phyloP scores from a whole-genome alignment of 2,113 vertebrate species.

The Aix galericulata region DNA sequence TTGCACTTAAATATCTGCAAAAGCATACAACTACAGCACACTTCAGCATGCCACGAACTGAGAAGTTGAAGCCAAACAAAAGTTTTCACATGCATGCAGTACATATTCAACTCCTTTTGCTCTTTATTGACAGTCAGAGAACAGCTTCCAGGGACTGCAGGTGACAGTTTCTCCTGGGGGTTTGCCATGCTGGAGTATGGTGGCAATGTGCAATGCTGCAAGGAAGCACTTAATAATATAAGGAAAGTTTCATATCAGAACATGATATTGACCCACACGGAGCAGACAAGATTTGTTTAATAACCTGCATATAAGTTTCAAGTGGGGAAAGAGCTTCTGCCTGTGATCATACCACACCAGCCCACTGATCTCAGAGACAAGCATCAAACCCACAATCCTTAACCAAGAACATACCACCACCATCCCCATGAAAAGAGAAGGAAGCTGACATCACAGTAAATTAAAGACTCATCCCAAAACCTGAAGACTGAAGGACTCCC shows the following conservation, averaged over 20 bases:
- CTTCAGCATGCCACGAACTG: neutral
- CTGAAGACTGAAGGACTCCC: neutral
- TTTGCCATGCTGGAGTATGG: neutral
- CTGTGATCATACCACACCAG: neutral
- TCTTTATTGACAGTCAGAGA: neutral
- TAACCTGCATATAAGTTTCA: neutral
- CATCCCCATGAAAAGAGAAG: neutral
- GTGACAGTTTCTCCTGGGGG: neutral
- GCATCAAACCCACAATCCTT: neutral
- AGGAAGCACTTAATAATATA: neutral
- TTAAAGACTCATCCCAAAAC: neutral
- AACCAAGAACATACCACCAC: neutral
- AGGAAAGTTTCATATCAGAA: neutral
- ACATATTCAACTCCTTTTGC: neutral
- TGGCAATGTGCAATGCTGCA: neutral
- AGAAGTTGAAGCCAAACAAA: neutral
- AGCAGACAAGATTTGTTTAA: neutral
- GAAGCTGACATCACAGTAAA: neutral
- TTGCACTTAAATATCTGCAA: neutral
- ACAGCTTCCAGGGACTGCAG: neutral
- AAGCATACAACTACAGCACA: neutral
- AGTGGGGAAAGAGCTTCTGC: neutral
- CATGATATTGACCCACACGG: neutral
- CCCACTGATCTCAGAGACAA: neutral
- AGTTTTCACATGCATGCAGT: neutral